Conservation (phyloP, 2,888 invertebrate genomes). For the Autographa gamma region DNA sequence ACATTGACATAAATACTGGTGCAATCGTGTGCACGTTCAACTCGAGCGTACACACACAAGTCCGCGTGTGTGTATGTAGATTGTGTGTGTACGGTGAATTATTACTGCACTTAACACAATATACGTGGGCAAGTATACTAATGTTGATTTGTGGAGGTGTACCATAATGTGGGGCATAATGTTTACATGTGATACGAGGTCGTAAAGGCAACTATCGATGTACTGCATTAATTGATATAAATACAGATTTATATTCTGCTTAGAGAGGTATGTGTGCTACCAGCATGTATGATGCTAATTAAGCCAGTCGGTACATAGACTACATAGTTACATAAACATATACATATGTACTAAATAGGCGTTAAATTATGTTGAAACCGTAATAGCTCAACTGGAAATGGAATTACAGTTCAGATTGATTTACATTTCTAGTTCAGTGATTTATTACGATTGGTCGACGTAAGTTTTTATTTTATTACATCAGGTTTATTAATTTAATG, state of each 20-base stretch:
- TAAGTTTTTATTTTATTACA: constrained; percentile 36
- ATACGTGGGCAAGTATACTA: constrained; percentile 70
- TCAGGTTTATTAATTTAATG: constrained; percentile 3
- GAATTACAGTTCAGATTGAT: constrained; percentile 21
- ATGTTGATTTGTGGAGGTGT: constrained; percentile 75
- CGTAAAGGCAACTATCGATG: constrained; percentile 67
- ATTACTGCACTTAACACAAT: constrained; percentile 76
- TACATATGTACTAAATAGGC: constrained; percentile 42
- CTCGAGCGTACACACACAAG: constrained; percentile 51
- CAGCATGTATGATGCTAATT: constrained; percentile 42
- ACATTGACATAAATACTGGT: constrained; percentile 87
- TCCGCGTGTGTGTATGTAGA: constrained; percentile 51
- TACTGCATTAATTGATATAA: constrained; percentile 65
- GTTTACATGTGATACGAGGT: constrained; percentile 79
- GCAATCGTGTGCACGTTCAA: constrained; percentile 68
- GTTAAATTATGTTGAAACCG: constrained; percentile 52
- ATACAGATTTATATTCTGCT: constrained; percentile 67
- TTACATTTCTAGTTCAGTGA: constrained; percentile 35
- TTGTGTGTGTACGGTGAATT: constrained; percentile 71
- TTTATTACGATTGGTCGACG: constrained; percentile 14
- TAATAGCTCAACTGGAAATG: constrained; percentile 35
- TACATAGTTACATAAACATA: constrained; percentile 30
- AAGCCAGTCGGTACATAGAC: constrained; percentile 35
- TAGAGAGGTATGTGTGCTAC: constrained; percentile 45
- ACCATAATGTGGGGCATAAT: constrained; percentile 80